Evolutionary conservation across 2,888 invertebrate species (phyloP).

Genomic region (Arge pagana): DNA sequence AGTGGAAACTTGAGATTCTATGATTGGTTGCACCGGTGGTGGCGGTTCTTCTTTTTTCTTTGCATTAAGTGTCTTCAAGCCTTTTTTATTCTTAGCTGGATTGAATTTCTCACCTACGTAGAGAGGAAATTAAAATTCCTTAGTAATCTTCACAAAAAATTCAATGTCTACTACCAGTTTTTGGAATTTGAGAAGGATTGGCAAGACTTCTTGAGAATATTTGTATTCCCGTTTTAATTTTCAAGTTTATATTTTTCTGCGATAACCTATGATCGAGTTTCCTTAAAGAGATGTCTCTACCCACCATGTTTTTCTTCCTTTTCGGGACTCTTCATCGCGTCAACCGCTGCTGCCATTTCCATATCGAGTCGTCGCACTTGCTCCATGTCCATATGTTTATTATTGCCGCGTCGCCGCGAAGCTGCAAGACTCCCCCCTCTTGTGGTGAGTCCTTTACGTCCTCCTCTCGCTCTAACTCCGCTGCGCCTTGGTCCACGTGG

Average conservation of each 20-base stretch:
- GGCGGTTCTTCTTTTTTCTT: constrained; percentile 45
- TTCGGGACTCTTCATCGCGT: constrained; percentile 54
- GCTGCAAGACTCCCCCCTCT: constrained; percentile 50
- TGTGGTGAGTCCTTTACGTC: constrained; percentile 52
- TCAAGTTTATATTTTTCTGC: no score
- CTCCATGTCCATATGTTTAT: constrained; percentile 52
- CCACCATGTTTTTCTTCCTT: constrained; percentile 47
- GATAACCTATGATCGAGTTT: no score
- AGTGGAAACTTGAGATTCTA: constrained; percentile 25
- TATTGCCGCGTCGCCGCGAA: constrained; percentile 45
- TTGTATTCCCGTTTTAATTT: no score
- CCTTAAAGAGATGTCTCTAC: no score
- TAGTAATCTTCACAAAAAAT: neutral
- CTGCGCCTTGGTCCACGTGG: constrained; percentile 47
- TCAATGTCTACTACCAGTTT: no score
- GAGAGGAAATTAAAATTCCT: constrained; percentile 19
- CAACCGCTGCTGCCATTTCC: constrained; percentile 57
- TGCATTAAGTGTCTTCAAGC: constrained; percentile 37
- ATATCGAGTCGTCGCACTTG: constrained; percentile 52
- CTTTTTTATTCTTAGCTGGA: constrained; percentile 40
- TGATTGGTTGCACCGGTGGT: neutral
- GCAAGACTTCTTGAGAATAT: no score
- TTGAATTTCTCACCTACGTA: constrained; percentile 34
- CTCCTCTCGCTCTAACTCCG: constrained; percentile 50
- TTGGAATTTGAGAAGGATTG: no score